These are phyloP conservation scores for Hoplostethus atlanticus DNA, from an alignment of 2,797 vertebrate genomes.

Conservation along the genomic window DNA sequence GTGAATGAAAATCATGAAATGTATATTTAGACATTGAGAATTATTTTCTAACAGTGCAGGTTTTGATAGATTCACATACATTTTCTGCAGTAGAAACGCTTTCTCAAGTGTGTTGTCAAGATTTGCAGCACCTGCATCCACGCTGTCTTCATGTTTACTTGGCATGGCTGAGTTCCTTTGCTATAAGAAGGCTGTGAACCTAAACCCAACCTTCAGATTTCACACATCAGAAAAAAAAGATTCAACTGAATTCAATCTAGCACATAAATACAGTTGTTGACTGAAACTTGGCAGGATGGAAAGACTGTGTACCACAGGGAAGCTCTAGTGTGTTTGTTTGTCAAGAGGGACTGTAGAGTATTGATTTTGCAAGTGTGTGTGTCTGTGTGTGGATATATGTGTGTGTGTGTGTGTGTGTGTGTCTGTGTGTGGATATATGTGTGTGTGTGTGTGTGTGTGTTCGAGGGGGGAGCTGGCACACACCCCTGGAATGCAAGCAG, in stretches of 20 bases:
- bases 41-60: no score
- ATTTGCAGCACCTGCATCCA: conserved; percentile 21
- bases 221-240: conserved; percentile 36
- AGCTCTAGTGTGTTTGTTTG: conserved; percentile 68
- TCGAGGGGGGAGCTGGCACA: conserved; percentile 41
- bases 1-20: no score
- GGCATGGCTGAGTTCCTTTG: conserved; percentile 31
- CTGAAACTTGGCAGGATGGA: conserved; percentile 64
- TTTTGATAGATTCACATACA: neutral
- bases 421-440: conserved; percentile 6
- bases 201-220: conserved; percentile 53
- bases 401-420: conserved; percentile 9
- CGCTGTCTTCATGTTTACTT: conserved; percentile 28
- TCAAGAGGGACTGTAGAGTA: conserved; percentile 69
- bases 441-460: conserved; percentile 15
- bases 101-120: neutral
- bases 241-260: conserved; percentile 50
- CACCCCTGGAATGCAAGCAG: conserved; percentile 53
- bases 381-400: conserved; percentile 6
- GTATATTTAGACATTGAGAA: no score
- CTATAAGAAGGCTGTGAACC: conserved; percentile 19
- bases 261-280: conserved; percentile 59
- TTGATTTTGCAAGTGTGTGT: conserved; percentile 77
- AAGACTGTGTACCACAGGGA: conserved; percentile 52
- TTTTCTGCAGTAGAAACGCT: conserved; percentile 6